phyloP scores from a whole-genome alignment of 2,113 vertebrate genomes.

The Genyomyrus donnyi region DNA sequence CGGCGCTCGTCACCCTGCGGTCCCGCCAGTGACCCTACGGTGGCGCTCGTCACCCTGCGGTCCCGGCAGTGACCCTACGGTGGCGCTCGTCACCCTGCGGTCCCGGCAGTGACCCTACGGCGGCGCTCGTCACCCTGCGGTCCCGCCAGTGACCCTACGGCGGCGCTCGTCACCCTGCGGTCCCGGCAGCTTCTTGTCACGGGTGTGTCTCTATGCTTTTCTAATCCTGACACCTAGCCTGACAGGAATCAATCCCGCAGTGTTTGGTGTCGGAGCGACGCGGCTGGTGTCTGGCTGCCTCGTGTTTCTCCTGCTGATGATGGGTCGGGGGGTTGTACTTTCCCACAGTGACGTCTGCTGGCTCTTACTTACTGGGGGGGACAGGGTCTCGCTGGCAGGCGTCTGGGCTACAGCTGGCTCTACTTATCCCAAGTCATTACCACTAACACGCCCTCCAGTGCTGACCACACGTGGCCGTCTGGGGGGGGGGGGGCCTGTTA shows the following conservation, averaged over 20 bases:
- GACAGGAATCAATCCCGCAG: background rate
- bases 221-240: background rate
- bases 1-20: too few relatives aligned
- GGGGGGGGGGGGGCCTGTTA: too few relatives aligned
- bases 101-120: too few relatives aligned
- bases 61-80: too few relatives aligned
- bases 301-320: background rate
- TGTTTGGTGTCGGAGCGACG: background rate
- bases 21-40: too few relatives aligned
- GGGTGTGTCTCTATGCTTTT: background rate
- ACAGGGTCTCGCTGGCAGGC: background rate
- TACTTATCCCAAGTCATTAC: background rate
- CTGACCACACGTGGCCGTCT: background rate
- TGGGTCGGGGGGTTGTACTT: background rate
- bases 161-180: too few relatives aligned
- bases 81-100: too few relatives aligned
- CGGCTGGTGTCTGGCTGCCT: background rate
- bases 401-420: background rate
- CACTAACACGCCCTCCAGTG: background rate
- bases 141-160: background rate
- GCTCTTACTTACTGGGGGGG: background rate
- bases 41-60: too few relatives aligned
- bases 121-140: too few relatives aligned
- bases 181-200: background rate
- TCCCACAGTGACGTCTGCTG: background rate